Percentiles rank a stretch among this genome's conserved stretches.
Conservation (phyloP, 2,797 vertebrate genomes). For the Cyprinella venusta region DNA sequence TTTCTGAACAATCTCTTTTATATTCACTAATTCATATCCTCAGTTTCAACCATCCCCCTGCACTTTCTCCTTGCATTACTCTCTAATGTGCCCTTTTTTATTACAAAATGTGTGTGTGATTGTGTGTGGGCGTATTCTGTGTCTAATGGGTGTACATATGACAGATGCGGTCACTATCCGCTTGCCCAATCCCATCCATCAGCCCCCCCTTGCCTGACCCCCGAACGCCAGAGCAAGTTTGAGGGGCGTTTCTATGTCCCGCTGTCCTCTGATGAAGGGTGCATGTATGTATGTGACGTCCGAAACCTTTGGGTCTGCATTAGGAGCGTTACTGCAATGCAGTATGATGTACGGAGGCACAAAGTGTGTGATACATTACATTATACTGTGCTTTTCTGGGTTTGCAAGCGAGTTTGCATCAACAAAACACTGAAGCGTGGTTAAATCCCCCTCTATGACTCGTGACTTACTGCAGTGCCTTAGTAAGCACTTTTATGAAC, state of each 20-base stretch:
- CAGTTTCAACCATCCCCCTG: not conserved
- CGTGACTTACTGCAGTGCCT: constrained; percentile 45
- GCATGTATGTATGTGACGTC: constrained; percentile 38
- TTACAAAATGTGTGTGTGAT: constrained; percentile 23
- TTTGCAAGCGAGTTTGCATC: constrained; percentile 22
- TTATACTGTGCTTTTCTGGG: constrained; percentile 21
- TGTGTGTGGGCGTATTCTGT: constrained; percentile 24
- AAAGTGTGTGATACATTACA: constrained; percentile 21
- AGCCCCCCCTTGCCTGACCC: constrained; percentile 35
- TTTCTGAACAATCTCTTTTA: not conserved
- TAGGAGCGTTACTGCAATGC: constrained; percentile 55
- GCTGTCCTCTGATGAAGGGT: constrained; percentile 43
- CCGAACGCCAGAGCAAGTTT: constrained; percentile 36
- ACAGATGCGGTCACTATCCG: constrained; percentile 42
- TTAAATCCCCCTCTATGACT: constrained; percentile 31
- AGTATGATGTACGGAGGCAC: constrained; percentile 27
- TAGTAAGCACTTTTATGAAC: constrained; percentile 51
- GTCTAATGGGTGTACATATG: constrained; percentile 32
- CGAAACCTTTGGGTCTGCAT: constrained; percentile 24
- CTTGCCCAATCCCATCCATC: constrained; percentile 54
- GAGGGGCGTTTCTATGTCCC: constrained; percentile 52
- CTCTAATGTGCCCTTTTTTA: constrained; percentile 27
- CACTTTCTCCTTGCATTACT: not conserved
- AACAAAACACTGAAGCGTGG: constrained; percentile 31
- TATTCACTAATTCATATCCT: not conserved